A percentile compares a stretch with the other conserved stretches of the same genome.
These are phyloP conservation scores for Anadara kagoshimensis DNA, from an alignment of 1,140 invertebrate species.

Conservation along the genomic window DNA sequence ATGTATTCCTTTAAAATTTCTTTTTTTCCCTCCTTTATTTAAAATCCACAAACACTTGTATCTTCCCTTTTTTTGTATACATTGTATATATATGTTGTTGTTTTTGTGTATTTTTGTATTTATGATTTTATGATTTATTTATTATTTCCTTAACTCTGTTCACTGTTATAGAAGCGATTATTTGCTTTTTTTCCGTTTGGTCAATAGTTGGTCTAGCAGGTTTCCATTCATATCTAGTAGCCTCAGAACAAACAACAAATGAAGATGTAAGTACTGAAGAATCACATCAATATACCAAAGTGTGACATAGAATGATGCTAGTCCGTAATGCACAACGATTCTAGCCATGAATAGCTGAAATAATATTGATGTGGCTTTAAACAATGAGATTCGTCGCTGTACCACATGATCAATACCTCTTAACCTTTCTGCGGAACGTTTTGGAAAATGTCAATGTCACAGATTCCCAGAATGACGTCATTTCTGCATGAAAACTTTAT, in stretches of 20 bases:
- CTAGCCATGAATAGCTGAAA: too few relatives aligned
- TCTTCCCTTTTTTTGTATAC: too few relatives aligned
- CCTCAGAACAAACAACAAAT: slow-evolving; percentile 98
- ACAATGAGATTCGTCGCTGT: too few relatives aligned
- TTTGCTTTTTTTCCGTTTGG: slow-evolving; percentile 99
- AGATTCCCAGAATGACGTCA: too few relatives aligned
- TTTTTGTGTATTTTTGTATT: too few relatives aligned
- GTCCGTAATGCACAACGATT: too few relatives aligned
- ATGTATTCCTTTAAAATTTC: neutral
- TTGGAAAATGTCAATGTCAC: too few relatives aligned
- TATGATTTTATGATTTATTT: neutral
- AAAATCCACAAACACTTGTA: neutral
- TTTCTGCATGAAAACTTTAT: too few relatives aligned
- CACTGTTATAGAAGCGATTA: slow-evolving; percentile 88
- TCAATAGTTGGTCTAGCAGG: slow-evolving; percentile 97
- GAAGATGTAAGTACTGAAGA: slow-evolving; percentile 78
- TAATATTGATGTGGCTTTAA: too few relatives aligned
- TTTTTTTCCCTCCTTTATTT: neutral
- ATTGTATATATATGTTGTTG: neutral
- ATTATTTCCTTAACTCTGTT: slow-evolving; percentile 53
- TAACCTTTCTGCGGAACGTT: too few relatives aligned
- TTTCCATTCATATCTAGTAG: slow-evolving; percentile 98
- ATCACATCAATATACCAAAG: neutral
- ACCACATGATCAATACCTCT: too few relatives aligned
- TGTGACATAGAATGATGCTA: too few relatives aligned